phyloP scores from a whole-genome alignment of 2,888 invertebrate genomes.

The Oligia fasciuncula region DNA sequence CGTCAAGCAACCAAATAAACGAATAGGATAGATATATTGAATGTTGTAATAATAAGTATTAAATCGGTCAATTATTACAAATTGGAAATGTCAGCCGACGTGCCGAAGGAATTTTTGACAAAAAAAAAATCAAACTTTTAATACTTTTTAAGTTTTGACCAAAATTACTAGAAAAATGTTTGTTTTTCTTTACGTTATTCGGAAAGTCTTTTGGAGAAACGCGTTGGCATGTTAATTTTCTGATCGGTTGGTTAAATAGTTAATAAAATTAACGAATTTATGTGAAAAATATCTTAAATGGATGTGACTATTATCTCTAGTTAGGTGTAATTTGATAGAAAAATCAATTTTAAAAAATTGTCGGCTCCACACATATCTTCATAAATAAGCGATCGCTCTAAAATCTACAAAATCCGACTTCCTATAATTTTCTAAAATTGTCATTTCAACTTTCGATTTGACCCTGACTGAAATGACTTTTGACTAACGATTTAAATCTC shows the following conservation, averaged over 20 bases:
- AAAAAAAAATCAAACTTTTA: not conserved
- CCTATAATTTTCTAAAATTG: not conserved
- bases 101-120: conserved; percentile 40
- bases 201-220: conserved; percentile 26
- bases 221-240: conserved; percentile 41
- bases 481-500: no score
- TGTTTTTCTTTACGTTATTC: conserved; percentile 8
- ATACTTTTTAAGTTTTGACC: conserved; percentile 10
- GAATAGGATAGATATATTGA: conserved; percentile 58
- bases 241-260: conserved; percentile 57
- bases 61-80: conserved; percentile 60
- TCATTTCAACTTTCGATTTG: not conserved
- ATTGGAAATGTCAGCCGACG: conserved; percentile 19
- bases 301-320: conserved; percentile 80
- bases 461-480: no score
- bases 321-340: conserved; percentile 49
- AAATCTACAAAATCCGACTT: not conserved
- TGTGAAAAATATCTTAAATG: conserved; percentile 68
- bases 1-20: conserved; percentile 53
- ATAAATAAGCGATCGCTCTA: not conserved
- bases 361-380: conserved; percentile 47
- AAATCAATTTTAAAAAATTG: conserved; percentile 23
- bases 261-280: conserved; percentile 74
- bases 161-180: conserved; percentile 10
- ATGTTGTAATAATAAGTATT: conserved; percentile 64